Conservation (phyloP, 2,797 vertebrate genomes). For the Caiman crocodilus region DNA sequence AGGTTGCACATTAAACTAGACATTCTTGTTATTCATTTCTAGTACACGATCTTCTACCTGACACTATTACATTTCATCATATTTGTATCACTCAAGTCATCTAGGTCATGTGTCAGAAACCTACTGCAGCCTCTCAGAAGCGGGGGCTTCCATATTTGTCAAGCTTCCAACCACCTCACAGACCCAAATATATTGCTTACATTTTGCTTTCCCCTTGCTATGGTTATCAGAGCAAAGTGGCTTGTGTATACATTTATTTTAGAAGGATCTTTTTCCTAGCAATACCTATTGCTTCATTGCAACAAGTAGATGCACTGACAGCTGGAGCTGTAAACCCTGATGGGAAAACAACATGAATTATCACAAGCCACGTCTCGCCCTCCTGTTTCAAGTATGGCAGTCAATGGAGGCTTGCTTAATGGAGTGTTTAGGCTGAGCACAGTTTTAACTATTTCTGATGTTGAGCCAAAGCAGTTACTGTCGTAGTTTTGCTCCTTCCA, state of each 20-base stretch:
- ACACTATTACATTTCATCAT: conserved; percentile 68
- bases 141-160: too few relatives aligned
- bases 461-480: not conserved
- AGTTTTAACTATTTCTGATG: not conserved
- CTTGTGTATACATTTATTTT: not conserved
- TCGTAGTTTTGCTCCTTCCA: not conserved
- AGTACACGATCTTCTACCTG: conserved; percentile 55
- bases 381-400: not conserved
- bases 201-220: not conserved
- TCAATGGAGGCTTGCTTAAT: not conserved
- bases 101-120: conserved; percentile 49
- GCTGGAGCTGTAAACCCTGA: not conserved
- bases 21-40: conserved; percentile 19
- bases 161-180: not conserved
- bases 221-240: not conserved
- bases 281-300: not conserved
- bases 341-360: not conserved
- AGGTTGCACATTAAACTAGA: conserved; percentile 54
- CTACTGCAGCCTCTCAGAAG: too few relatives aligned
- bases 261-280: not conserved
- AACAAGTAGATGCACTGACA: not conserved
- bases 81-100: conserved; percentile 19
- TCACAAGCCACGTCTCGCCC: not conserved
- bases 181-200: not conserved
- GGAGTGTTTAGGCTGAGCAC: not conserved